These are phyloP conservation scores for Tetrax tetrax DNA, from an alignment of 2,113 vertebrate species.

Conservation along the genomic window DNA sequence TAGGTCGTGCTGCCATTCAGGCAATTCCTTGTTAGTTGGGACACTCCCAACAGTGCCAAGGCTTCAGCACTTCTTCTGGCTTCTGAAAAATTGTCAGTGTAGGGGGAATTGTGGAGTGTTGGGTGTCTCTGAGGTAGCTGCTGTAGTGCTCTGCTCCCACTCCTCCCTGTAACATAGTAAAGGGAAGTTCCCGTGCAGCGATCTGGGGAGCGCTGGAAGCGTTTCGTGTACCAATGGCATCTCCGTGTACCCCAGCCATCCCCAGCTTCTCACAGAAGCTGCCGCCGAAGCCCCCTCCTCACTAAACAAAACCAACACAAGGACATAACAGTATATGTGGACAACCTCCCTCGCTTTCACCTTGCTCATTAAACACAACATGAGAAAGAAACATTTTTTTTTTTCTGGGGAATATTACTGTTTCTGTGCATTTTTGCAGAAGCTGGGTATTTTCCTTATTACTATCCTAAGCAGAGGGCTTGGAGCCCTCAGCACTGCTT, in stretches of 20 bases:
- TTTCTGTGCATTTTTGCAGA: background rate
- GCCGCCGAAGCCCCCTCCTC: too few relatives aligned
- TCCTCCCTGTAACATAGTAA: too few relatives aligned
- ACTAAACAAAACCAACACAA: too few relatives aligned
- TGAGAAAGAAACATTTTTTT: background rate
- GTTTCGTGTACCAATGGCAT: rapidly evolving
- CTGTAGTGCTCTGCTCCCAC: background rate
- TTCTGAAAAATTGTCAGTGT: background rate
- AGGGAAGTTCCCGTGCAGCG: background rate
- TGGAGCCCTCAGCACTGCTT: background rate
- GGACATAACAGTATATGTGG: too few relatives aligned
- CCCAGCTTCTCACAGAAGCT: too few relatives aligned
- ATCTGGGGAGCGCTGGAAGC: background rate
- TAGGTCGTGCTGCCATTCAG: background rate
- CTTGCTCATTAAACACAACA: background rate
- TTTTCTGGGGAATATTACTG: background rate
- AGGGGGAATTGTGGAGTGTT: background rate
- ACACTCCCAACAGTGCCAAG: background rate
- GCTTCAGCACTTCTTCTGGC: too few relatives aligned
- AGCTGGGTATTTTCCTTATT: background rate
- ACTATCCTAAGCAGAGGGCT: too few relatives aligned
- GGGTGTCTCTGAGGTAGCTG: too few relatives aligned
- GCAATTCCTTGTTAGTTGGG: background rate
- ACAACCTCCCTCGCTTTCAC: background rate
- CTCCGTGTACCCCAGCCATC: too few relatives aligned